These are phyloP conservation scores for Cryptomyrus ogoouensis DNA, from an alignment of 2,113 vertebrate species.

Conservation along the genomic window DNA sequence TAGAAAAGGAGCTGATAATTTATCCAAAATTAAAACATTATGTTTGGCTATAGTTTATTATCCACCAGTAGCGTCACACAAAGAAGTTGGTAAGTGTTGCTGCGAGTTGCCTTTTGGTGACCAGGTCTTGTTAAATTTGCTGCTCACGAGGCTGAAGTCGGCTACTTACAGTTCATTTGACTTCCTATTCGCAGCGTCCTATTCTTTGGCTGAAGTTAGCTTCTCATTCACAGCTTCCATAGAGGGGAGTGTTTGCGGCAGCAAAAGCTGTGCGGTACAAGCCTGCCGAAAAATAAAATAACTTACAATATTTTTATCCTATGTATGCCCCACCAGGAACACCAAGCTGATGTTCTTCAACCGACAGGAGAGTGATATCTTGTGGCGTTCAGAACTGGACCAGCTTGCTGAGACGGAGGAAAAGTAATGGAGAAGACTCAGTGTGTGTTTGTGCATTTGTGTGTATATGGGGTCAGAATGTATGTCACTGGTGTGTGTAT, in stretches of 20 bases:
- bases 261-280: neutral
- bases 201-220: too few species aligned
- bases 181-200: too few species aligned
- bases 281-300: neutral
- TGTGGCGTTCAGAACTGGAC: conserved; percentile 78
- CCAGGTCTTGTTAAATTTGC: too few species aligned
- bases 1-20: neutral
- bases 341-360: conserved; percentile 87
- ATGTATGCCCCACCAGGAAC: conserved; percentile 50
- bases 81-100: neutral
- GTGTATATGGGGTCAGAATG: neutral
- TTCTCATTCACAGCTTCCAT: neutral
- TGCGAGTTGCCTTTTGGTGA: neutral
- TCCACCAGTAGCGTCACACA: neutral
- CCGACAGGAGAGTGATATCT: conserved; percentile 79
- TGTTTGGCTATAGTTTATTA: neutral
- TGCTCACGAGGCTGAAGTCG: too few species aligned
- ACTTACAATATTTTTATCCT: neutral
- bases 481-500: neutral
- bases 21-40: neutral
- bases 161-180: neutral
- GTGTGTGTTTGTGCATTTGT: neutral
- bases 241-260: neutral
- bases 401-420: conserved; percentile 64
- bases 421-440: conserved; percentile 60